Conservation (phyloP, 1,140 invertebrate genomes). For the Manduca sexta region DNA sequence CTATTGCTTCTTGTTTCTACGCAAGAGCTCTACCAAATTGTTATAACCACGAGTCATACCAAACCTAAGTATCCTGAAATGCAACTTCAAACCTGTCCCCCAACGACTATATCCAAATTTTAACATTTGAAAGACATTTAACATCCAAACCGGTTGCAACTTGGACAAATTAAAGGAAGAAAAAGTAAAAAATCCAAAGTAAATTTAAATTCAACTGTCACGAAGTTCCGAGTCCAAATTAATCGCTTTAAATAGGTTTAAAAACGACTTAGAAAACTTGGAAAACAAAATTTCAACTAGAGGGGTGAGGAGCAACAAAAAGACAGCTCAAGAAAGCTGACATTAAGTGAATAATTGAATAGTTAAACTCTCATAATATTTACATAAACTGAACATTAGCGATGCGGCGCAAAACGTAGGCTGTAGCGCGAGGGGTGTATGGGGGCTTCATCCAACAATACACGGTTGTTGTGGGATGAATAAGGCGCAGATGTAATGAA, state of each 20-base stretch:
- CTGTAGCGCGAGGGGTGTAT: constrained; percentile 14
- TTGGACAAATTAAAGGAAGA: constrained; percentile 2
- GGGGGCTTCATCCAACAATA: background rate
- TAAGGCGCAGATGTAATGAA: too few relatives aligned
- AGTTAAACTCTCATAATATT: constrained; percentile 71
- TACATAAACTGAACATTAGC: constrained; percentile 67
- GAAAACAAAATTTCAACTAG: constrained; percentile 51
- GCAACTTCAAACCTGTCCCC: too few relatives aligned
- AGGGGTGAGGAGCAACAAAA: constrained; percentile 51
- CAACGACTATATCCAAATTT: too few relatives aligned
- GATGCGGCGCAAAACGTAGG: constrained; percentile 28
- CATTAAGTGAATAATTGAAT: constrained; percentile 70
- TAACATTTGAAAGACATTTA: too few relatives aligned
- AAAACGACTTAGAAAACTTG: constrained; percentile 48
- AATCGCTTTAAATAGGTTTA: constrained; percentile 43
- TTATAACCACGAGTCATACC: too few relatives aligned
- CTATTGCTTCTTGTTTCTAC: too few relatives aligned
- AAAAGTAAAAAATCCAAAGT: constrained; percentile 9
- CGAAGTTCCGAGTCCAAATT: constrained; percentile 33
- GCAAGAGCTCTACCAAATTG: too few relatives aligned
- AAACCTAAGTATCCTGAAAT: too few relatives aligned
- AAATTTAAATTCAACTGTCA: constrained; percentile 35
- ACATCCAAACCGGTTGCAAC: too few relatives aligned
- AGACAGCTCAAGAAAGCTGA: constrained; percentile 56
- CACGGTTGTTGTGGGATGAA: background rate